Evolutionary conservation across 2,888 invertebrate genomes (phyloP), one percentile per base, ranked within the genome.

Genomic region (Alloplasta piceator): DNA sequence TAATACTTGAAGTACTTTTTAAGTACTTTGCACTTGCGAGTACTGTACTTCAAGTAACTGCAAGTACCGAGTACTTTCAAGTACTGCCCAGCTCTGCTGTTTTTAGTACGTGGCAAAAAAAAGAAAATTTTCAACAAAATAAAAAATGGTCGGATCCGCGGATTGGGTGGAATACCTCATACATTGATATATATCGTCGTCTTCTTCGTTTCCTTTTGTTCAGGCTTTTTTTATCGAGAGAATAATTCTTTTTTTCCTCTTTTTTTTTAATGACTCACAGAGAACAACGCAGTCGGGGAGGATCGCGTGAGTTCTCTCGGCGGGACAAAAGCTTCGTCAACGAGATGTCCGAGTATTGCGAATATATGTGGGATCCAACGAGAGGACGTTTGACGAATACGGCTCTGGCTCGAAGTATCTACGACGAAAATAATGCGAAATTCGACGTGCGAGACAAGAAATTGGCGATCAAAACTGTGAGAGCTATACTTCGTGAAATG

Each of bases 351-450:
- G 92, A 92, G 78, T 92, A 92, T 67, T 92, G 91, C 70, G 92
- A 92, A 76, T 92, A 91, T 82, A 88, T 92, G 90, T 92, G 91
- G 91, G 89, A 91, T 68, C 87, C 91, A 5, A 85, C 87, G 0
- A 85, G 89, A 9, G 88, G 86, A 50, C 89, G 88, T 46, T 71
- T 84, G 9, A 86, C 82, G 41, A 84, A 77, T 43, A 60, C 84
- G 10, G 82, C 78, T 16, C 63, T 85, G 16, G 87, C 88, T 0
- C 84, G 87, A n/a, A 91, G 89, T 67, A 87, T 90, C 52, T 91
- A 92, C 71, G 85, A 89, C 10, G 90, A 91, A 7, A 89, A 89
- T 12, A 89, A 89, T 12, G 84, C 85, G 6, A 88, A 86, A 82
- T 87, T 90, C 50, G 89, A 91, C 38, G 87, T 87, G 56, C 86